phyloP scores from a whole-genome alignment of 1,140 invertebrate genomes.

The Drosophila yakuba region DNA sequence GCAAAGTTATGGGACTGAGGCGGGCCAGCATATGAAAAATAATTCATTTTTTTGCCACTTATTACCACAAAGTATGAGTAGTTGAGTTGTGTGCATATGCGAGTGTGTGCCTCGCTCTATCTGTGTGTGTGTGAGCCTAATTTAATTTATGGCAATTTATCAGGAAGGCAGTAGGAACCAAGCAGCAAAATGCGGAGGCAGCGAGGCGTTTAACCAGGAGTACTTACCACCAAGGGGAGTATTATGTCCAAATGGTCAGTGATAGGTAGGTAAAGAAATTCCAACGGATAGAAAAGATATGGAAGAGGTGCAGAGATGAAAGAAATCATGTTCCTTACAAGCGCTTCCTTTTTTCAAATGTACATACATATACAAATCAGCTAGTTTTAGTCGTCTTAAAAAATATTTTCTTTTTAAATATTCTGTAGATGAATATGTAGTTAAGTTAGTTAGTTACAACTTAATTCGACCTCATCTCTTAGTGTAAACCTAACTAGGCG shows the following conservation, averaged over 20 bases:
- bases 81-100: slow-evolving; percentile 35
- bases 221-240: slow-evolving; percentile 12
- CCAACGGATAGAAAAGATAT: not conserved
- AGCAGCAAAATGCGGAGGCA: slow-evolving; percentile 52
- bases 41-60: slow-evolving; percentile 70
- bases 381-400: no score
- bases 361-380: no score
- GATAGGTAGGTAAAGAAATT: slow-evolving; percentile 2
- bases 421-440: no score
- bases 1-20: slow-evolving; percentile 60
- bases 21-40: slow-evolving; percentile 70
- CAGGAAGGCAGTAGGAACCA: slow-evolving; percentile 41
- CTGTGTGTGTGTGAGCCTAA: slow-evolving; percentile 41
- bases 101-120: not conserved
- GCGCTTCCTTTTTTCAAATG: no score
- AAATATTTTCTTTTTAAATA: no score
- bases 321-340: not conserved
- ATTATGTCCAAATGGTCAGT: slow-evolving; percentile 10
- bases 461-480: no score
- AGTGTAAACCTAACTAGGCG: no score
- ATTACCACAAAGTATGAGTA: slow-evolving; percentile 45
- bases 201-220: slow-evolving; percentile 66
- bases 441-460: no score
- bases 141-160: slow-evolving; percentile 80
- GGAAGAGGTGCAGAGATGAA: not conserved